Conservation (phyloP, 1,140 invertebrate genomes). For the Diprion similis region DNA sequence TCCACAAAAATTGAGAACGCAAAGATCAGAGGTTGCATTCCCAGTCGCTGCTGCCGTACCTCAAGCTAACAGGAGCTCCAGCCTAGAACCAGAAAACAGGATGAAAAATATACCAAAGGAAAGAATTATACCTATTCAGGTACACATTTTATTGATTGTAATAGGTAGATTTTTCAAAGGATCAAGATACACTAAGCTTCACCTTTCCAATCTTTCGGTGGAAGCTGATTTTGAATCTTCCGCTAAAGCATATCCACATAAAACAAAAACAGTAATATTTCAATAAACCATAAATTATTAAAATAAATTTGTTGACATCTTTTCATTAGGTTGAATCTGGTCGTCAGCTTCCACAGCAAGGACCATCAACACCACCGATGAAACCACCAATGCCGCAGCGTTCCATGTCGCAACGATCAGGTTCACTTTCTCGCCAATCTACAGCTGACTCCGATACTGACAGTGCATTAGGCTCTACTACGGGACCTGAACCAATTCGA, state of each 20-base stretch:
- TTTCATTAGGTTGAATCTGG: slow-evolving; percentile 37
- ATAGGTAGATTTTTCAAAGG: slow-evolving; percentile 34
- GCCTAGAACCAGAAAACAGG: slow-evolving; percentile 54
- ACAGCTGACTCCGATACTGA: slow-evolving; percentile 74
- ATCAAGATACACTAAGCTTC: slow-evolving; percentile 22
- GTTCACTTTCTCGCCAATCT: slow-evolving; percentile 69
- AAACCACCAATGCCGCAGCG: slow-evolving; percentile 60
- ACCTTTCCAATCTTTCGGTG: too few species aligned
- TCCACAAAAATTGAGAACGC: slow-evolving; percentile 57
- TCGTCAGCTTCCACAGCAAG: slow-evolving; percentile 28
- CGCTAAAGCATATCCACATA: background rate
- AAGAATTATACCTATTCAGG: slow-evolving; percentile 67
- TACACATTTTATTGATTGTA: slow-evolving; percentile 43
- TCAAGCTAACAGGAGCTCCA: slow-evolving; percentile 49
- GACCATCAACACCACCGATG: slow-evolving; percentile 49
- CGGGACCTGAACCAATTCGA: slow-evolving; percentile 76
- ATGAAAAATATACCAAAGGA: slow-evolving; percentile 54
- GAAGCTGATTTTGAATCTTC: too few species aligned
- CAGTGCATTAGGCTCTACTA: slow-evolving; percentile 58
- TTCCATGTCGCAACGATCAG: slow-evolving; percentile 55
- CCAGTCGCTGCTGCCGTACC: slow-evolving; percentile 60
- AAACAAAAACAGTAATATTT: slow-evolving; percentile 36
- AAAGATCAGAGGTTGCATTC: slow-evolving; percentile 67
- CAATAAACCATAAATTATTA: slow-evolving; percentile 26
- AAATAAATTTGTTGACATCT: slow-evolving; percentile 6